These are phyloP conservation scores for Colletes latitarsis DNA, from an alignment of 1,140 invertebrate species.

Conservation along the genomic window DNA sequence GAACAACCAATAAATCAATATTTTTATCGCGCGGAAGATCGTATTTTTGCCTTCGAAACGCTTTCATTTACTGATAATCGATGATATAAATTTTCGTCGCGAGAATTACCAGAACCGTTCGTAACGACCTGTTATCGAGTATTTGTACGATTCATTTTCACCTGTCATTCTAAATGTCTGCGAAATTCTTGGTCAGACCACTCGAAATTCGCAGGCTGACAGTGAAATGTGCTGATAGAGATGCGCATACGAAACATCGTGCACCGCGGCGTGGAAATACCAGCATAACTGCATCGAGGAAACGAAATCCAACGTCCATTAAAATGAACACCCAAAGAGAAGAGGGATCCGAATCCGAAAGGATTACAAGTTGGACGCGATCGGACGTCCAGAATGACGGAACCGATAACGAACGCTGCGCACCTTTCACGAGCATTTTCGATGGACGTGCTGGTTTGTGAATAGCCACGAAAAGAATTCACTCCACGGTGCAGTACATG, in stretches of 20 bases:
- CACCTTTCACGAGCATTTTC: conserved; percentile 32
- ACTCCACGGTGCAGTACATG: not conserved
- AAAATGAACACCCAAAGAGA: conserved; percentile 25
- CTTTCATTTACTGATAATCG: not conserved
- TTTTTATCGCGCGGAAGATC: no score
- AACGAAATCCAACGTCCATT: conserved; percentile 31
- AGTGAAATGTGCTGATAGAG: conserved; percentile 33
- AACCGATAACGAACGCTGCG: conserved; percentile 38
- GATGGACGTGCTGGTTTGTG: conserved; percentile 1
- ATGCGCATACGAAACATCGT: conserved; percentile 18
- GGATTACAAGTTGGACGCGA: conserved; percentile 42
- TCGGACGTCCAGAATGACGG: conserved; percentile 40
- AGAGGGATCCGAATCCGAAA: conserved; percentile 30
- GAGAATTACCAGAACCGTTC: not conserved
- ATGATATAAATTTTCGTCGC: not conserved
- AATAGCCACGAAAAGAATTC: not conserved
- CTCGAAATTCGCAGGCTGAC: conserved; percentile 12
- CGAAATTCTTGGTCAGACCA: not conserved
- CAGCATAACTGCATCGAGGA: conserved; percentile 24
- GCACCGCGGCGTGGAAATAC: not conserved
- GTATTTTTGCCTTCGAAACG: not conserved
- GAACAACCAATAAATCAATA: no score
- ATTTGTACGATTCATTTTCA: conserved; percentile 24
- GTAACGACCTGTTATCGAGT: conserved; percentile 2
- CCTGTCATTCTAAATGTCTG: conserved; percentile 17